A percentile compares a stretch with the other conserved stretches of the same genome.
Evolutionary conservation across 23 tunicate genomes (phyloP).

Genomic region (Trididemnum nubilum): DNA sequence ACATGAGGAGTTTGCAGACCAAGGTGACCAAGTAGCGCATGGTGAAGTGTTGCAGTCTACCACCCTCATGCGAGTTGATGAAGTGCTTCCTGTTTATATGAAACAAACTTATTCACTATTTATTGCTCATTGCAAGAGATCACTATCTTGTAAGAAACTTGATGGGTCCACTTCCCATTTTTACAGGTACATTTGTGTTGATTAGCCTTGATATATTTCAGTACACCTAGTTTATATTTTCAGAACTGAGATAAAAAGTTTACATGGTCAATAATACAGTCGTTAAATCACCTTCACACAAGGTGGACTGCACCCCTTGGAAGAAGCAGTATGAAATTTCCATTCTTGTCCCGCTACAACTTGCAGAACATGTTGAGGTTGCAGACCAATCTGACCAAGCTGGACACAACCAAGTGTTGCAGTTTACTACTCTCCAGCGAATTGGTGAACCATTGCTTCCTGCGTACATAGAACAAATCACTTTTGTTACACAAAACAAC

Average conservation of each 20-base stretch:
- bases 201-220: too few species aligned
- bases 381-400: not conserved
- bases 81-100: not conserved
- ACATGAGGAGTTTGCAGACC: constrained; percentile 10
- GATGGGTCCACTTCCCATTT: too few species aligned
- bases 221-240: too few species aligned
- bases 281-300: too few species aligned
- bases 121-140: not conserved
- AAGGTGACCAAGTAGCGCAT: not conserved
- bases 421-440: not conserved
- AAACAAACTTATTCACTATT: too few species aligned
- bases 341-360: not conserved
- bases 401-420: not conserved
- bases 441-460: not conserved
- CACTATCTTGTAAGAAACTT: not conserved
- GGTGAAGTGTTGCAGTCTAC: not conserved
- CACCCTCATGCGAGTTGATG: not conserved
- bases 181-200: too few species aligned
- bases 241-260: too few species aligned
- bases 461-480: too few species aligned
- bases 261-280: too few species aligned
- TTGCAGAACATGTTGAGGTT: not conserved
- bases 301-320: too few species aligned
- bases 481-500: too few species aligned
- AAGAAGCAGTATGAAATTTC: not conserved